Conservation (phyloP, 2,888 invertebrate genomes). For the Habrosyne pyritoides region DNA sequence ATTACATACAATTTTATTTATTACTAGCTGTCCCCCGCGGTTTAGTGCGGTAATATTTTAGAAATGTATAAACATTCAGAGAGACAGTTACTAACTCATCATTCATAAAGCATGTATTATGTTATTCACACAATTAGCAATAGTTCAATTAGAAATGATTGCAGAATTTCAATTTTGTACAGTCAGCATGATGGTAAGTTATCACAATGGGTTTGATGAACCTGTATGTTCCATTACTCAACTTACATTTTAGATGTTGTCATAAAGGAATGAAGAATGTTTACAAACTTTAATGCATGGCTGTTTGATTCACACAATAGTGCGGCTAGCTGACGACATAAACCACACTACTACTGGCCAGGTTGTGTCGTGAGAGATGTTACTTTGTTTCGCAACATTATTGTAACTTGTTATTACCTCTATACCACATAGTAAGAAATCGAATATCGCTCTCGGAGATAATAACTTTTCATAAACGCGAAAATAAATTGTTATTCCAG, state of each 20-base stretch:
- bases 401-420: background rate
- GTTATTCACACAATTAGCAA: too few species aligned
- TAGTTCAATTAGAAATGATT: background rate
- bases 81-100: too few species aligned
- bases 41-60: too few species aligned
- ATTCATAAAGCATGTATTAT: too few species aligned
- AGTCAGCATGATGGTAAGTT: background rate
- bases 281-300: background rate
- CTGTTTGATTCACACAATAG: conserved; percentile 1
- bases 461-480: too few species aligned
- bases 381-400: background rate
- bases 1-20: too few species aligned
- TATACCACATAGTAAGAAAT: background rate
- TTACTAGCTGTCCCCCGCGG: too few species aligned
- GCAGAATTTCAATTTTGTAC: background rate
- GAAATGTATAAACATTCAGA: too few species aligned
- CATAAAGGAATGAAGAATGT: background rate
- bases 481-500: too few species aligned
- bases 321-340: background rate
- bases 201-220: background rate
- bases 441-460: background rate
- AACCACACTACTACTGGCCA: background rate
- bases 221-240: background rate
- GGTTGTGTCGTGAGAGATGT: background rate
- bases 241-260: background rate